These are phyloP conservation scores for Sthenelais limicola DNA, from an alignment of 2,888 invertebrate species.

Conservation along the genomic window DNA sequence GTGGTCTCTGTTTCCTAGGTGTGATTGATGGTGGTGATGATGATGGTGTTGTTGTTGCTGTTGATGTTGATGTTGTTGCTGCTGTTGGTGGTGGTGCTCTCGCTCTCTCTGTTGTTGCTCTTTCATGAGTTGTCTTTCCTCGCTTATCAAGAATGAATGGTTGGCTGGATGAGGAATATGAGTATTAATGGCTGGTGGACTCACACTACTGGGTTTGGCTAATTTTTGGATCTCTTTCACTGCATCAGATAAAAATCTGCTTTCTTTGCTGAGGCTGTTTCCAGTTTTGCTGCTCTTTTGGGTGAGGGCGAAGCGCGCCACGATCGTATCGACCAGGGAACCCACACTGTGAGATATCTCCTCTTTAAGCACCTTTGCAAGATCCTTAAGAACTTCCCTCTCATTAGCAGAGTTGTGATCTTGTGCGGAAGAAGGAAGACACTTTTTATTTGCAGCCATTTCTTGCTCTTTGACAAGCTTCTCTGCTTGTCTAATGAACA, in stretches of 20 bases:
- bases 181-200: too few relatives aligned
- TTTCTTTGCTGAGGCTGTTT: constrained; percentile 27
- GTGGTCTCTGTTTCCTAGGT: too few relatives aligned
- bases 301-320: constrained; percentile 78
- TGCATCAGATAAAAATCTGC: constrained; percentile 29
- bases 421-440: neutral
- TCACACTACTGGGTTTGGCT: constrained; percentile 12
- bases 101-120: constrained; percentile 33
- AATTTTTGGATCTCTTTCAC: constrained; percentile 39
- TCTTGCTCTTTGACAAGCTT: constrained; percentile 84
- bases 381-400: constrained; percentile 86
- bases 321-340: constrained; percentile 89
- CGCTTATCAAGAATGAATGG: neutral
- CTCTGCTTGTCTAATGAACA: constrained; percentile 85
- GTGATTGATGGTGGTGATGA: constrained; percentile 14
- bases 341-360: constrained; percentile 90
- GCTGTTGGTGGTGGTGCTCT: neutral
- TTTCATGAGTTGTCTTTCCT: neutral
- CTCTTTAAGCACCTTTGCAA: constrained; percentile 91
- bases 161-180: neutral
- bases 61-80: constrained; percentile 34
- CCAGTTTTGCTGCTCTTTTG: constrained; percentile 22
- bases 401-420: constrained; percentile 40
- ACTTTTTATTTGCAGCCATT: neutral
- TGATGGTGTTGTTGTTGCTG: constrained; percentile 8